Percentiles rank a stretch among this genome's conserved stretches.
Evolutionary conservation across 2,113 vertebrate species (phyloP).

Genomic region (Lathamus discolor): DNA sequence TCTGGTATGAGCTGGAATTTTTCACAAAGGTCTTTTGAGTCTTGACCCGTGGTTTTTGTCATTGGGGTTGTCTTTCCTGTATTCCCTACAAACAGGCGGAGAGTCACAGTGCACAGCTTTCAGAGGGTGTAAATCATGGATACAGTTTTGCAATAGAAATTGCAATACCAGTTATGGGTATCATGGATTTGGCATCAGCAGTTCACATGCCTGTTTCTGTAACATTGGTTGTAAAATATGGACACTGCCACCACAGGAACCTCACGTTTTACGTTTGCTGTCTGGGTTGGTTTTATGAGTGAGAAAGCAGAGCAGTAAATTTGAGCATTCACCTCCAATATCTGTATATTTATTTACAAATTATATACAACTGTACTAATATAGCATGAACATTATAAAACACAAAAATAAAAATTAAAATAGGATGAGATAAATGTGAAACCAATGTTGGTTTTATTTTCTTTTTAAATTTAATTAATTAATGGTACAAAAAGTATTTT

Average conservation of each 20-base stretch:
- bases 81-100: not conserved
- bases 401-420: not conserved
- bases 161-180: not conserved
- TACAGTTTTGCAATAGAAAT: not conserved
- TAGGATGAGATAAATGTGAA: not conserved
- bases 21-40: not conserved
- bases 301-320: not conserved
- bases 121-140: not conserved
- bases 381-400: not conserved
- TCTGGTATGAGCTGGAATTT: not conserved
- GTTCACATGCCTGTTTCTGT: not conserved
- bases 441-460: not conserved
- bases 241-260: not conserved
- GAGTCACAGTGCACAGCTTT: not conserved
- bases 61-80: not conserved
- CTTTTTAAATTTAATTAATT: not conserved
- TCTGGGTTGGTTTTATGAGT: not conserved
- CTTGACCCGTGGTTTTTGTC: not conserved
- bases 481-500: not conserved
- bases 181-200: not conserved
- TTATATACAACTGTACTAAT: not conserved
- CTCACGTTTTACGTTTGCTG: not conserved
- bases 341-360: not conserved
- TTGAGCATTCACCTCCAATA: accelerated
- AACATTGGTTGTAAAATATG: not conserved